phyloP scores from a whole-genome alignment of 2,888 invertebrate genomes.

The Sphaeridia pumilis region DNA sequence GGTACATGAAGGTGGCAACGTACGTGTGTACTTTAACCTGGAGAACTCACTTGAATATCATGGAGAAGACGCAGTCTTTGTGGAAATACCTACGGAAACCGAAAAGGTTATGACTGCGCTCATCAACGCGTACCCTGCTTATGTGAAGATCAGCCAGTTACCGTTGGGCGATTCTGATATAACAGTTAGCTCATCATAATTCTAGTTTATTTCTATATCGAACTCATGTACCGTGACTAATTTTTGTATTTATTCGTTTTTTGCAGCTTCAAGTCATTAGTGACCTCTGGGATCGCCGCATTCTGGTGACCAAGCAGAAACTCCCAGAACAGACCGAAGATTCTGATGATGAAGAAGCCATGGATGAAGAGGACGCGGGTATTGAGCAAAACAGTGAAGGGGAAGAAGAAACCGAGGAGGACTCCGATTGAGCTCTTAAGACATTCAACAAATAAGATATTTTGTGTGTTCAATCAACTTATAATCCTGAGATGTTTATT shows the following conservation, averaged over 20 bases:
- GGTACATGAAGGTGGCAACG: constrained; percentile 38
- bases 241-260: too few species aligned
- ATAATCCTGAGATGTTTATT: too few species aligned
- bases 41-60: constrained; percentile 76
- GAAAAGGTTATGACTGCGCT: constrained; percentile 60
- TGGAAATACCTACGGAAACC: constrained; percentile 59
- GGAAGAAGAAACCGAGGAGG: too few species aligned
- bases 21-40: constrained; percentile 63
- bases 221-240: too few species aligned
- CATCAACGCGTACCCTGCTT: constrained; percentile 64
- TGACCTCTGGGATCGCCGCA: constrained; percentile 69
- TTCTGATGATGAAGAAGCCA: too few species aligned
- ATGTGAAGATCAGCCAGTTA: constrained; percentile 57
- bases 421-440: too few species aligned
- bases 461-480: too few species aligned
- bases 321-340: too few species aligned
- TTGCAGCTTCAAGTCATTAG: constrained; percentile 51
- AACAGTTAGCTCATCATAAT: constrained; percentile 45
- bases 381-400: too few species aligned
- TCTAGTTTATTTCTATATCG: too few species aligned
- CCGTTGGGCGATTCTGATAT: constrained; percentile 53
- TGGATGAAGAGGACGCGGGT: too few species aligned
- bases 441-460: too few species aligned
- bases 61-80: constrained; percentile 60
- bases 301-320: constrained; percentile 56